These are phyloP conservation scores for Ciconia stormi DNA, from an alignment of 2,113 vertebrate species.

Conservation along the genomic window DNA sequence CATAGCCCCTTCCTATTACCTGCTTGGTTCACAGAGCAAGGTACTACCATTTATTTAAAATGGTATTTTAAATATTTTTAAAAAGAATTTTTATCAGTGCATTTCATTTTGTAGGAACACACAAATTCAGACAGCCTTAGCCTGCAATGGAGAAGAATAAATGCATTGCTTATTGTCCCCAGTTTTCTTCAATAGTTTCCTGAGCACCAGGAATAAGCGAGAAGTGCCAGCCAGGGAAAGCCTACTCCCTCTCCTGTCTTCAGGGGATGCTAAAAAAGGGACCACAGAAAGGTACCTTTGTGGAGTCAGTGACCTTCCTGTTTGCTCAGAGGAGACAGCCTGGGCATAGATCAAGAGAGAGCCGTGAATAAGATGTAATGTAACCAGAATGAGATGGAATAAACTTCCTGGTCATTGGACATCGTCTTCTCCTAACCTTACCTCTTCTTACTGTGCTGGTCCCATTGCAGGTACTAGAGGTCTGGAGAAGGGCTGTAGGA, in stretches of 20 bases:
- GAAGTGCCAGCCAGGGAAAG: not conserved
- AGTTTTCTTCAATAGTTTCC: not conserved
- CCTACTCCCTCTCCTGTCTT: not conserved
- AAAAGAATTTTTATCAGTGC: not conserved
- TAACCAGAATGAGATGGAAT: not conserved
- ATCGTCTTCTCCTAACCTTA: not conserved
- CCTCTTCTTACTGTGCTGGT: not conserved
- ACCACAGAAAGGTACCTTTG: not conserved
- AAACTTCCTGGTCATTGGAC: not conserved
- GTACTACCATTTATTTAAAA: not conserved
- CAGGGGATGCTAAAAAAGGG: not conserved
- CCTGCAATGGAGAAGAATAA: not conserved
- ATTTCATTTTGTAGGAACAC: not conserved
- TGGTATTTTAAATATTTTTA: too few species aligned
- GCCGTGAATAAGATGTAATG: not conserved
- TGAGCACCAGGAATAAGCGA: not conserved
- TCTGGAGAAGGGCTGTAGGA: not conserved
- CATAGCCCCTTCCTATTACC: not conserved
- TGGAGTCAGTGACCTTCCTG: not conserved
- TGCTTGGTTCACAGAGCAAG: accelerated
- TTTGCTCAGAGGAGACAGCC: not conserved
- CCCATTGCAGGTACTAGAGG: not conserved
- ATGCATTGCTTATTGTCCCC: accelerated
- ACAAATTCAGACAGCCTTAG: not conserved
- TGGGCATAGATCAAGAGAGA: not conserved